Percentiles rank a stretch among this genome's conserved stretches.
phyloP scores from a whole-genome alignment of 2,113 vertebrate species.

The Emydocephalus ijimae region DNA sequence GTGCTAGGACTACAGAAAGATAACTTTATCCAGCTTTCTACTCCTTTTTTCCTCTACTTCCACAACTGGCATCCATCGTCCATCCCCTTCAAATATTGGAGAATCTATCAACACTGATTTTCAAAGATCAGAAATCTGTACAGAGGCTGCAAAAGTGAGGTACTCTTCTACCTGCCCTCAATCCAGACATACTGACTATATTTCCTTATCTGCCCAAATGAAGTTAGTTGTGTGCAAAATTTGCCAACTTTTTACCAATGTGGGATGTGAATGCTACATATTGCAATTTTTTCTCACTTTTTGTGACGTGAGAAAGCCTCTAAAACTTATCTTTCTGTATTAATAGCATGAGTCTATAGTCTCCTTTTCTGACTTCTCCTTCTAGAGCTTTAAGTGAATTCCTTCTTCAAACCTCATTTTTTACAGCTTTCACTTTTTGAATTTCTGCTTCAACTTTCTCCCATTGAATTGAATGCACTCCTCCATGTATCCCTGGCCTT shows the following conservation, averaged over 20 bases:
- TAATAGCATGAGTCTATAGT: not conserved
- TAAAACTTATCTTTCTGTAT: not conserved
- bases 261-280: not conserved
- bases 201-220: not conserved
- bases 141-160: not conserved
- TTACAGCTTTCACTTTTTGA: not conserved
- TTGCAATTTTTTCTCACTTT: not conserved
- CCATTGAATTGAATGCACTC: not conserved
- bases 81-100: not conserved
- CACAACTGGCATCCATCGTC: not conserved
- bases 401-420: not conserved
- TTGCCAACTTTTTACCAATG: not conserved
- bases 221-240: not conserved
- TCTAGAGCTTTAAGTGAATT: not conserved
- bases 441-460: not conserved
- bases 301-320: not conserved
- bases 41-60: not conserved
- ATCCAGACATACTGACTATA: not conserved
- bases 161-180: not conserved
- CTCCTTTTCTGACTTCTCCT: not conserved
- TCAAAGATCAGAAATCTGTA: not conserved
- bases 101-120: not conserved
- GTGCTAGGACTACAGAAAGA: not conserved
- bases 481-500: not conserved
- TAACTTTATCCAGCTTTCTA: not conserved